Percentiles rank a stretch among this genome's conserved stretches.
Conservation (phyloP, 2,113 vertebrate genomes). For the Pterophyllum scalare region DNA sequence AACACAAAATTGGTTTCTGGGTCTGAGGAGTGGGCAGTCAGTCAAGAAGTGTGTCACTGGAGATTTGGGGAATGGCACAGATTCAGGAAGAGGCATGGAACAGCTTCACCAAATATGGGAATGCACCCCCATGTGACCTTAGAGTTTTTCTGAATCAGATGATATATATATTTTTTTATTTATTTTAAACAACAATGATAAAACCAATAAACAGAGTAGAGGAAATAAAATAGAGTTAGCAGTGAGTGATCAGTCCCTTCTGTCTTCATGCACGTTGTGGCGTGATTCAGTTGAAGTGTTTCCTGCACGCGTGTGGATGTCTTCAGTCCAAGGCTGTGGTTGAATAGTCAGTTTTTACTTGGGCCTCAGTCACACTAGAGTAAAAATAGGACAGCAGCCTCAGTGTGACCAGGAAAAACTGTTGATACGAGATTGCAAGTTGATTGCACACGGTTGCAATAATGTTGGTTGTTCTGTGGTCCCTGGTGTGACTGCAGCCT, state of each 20-base stretch:
- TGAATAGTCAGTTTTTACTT: background rate
- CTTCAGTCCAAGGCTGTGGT: background rate
- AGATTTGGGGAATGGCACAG: conserved; percentile 6
- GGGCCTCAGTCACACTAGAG: too few species aligned
- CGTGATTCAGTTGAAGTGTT: background rate
- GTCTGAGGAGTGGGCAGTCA: background rate
- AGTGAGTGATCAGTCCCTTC: background rate
- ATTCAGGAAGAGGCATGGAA: conserved; percentile 22
- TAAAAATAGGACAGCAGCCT: too few species aligned
- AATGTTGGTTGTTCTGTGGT: too few species aligned
- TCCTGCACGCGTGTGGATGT: background rate
- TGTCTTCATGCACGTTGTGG: background rate
- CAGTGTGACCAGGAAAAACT: too few species aligned
- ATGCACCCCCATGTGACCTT: background rate
- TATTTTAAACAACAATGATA: background rate
- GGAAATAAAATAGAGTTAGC: background rate
- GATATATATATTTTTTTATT: background rate
- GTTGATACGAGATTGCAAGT: too few species aligned
- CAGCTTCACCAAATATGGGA: conserved; percentile 70
- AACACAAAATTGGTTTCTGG: background rate
- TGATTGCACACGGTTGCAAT: too few species aligned
- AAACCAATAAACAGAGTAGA: background rate
- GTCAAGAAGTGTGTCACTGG: conserved; percentile 49
- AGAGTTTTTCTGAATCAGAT: too few species aligned
- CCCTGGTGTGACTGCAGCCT: too few species aligned